Conservation (phyloP, 2,888 invertebrate genomes). For the Heliothis peltigera region DNA sequence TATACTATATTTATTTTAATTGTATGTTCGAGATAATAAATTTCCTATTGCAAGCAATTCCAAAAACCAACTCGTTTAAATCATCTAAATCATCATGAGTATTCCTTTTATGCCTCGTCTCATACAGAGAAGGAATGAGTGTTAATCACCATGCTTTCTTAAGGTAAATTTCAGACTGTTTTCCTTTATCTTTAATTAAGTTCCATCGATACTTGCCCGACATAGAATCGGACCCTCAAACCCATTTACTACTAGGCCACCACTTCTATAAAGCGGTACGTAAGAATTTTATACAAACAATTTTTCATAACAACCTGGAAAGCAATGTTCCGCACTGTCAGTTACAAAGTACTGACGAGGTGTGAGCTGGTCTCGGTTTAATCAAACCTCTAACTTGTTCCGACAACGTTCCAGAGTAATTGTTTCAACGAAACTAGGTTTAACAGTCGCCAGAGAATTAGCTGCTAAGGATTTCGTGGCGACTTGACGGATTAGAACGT, state of each 20-base stretch:
- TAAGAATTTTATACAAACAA: constrained; percentile 52
- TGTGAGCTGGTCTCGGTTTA: constrained; percentile 75
- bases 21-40: too few species aligned
- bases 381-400: constrained; percentile 78
- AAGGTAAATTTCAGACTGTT: too few species aligned
- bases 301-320: constrained; percentile 52
- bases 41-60: too few species aligned
- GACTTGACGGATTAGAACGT: constrained; percentile 46
- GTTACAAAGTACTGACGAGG: constrained; percentile 70
- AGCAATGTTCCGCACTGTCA: constrained; percentile 59
- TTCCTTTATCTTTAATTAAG: too few species aligned
- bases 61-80: too few species aligned
- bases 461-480: constrained; percentile 62
- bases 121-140: too few species aligned
- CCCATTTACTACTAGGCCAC: not conserved
- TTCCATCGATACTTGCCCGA: too few species aligned
- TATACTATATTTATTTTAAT: too few species aligned
- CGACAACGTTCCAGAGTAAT: constrained; percentile 73
- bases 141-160: too few species aligned
- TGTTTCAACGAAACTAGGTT: constrained; percentile 71
- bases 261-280: constrained; percentile 30
- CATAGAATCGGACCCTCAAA: not conserved
- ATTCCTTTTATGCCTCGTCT: too few species aligned
- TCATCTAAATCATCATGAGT: too few species aligned
- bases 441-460: constrained; percentile 63